phyloP scores from a whole-genome alignment of 2,797 vertebrate species.

The Tinamus major region DNA sequence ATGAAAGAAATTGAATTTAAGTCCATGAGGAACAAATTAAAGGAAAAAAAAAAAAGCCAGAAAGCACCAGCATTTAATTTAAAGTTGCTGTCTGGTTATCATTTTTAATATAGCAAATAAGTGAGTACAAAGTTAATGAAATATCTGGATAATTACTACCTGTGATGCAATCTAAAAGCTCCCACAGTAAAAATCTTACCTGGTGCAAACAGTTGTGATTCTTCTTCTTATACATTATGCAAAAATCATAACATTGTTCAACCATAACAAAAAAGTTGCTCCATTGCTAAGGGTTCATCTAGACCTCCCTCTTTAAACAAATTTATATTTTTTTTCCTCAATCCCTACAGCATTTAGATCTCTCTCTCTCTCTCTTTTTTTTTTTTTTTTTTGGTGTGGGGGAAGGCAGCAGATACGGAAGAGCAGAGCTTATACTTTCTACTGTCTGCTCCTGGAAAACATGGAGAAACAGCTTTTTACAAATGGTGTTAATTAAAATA shows the following conservation, averaged over 20 bases:
- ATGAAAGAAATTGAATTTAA: not conserved
- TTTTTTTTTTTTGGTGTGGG: not conserved
- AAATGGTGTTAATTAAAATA: not conserved
- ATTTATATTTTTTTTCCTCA: not conserved
- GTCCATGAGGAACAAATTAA: not conserved
- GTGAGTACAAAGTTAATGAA: not conserved
- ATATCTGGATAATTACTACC: not conserved
- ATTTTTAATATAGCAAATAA: not conserved
- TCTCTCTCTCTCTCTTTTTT: not conserved
- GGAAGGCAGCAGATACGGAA: too few relatives aligned
- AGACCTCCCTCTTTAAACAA: not conserved
- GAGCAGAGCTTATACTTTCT: not conserved
- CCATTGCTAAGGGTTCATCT: not conserved
- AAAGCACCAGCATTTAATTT: not conserved
- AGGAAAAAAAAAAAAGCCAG: not conserved
- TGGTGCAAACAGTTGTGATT: accelerated
- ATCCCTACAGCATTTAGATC: not conserved
- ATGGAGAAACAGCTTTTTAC: not conserved
- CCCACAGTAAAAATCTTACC: not conserved
- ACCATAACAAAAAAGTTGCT: not conserved
- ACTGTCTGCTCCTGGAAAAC: not conserved
- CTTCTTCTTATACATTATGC: not conserved
- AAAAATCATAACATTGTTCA: not conserved
- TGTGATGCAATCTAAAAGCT: not conserved
- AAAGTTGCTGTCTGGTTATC: accelerated